A percentile compares a stretch with the other conserved stretches of the same genome.
These are phyloP conservation scores for Euphonia xanthogaster DNA, from an alignment of 2,797 vertebrate genomes.

Conservation along the genomic window DNA sequence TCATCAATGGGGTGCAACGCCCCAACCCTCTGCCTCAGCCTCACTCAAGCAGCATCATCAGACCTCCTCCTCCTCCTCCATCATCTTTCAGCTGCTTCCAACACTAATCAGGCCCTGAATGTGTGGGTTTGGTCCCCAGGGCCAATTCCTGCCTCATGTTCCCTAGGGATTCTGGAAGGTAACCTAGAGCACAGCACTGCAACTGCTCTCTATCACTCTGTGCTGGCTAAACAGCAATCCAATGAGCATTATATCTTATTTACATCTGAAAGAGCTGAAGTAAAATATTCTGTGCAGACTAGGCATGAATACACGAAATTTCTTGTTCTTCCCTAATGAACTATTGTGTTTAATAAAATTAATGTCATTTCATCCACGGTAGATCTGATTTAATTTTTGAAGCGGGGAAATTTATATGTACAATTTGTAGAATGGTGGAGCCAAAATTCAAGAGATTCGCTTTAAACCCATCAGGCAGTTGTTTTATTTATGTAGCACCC, in stretches of 20 bases:
- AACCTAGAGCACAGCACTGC: not conserved
- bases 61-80: not conserved
- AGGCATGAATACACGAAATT: constrained; percentile 60
- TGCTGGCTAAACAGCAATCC: constrained; percentile 60
- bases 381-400: constrained; percentile 50
- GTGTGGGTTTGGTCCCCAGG: not conserved
- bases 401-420: constrained; percentile 31
- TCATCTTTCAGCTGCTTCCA: not conserved
- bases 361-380: constrained; percentile 62
- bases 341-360: constrained; percentile 67
- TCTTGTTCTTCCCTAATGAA: constrained; percentile 69
- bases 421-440: constrained; percentile 1
- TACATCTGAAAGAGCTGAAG: constrained; percentile 63
- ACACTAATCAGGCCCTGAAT: not conserved
- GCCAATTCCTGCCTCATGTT: not conserved
- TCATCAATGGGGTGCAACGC: accelerated
- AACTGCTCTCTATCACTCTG: not conserved
- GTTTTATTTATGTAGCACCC: constrained; percentile 32
- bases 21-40: not conserved
- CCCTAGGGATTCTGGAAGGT: not conserved
- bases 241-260: constrained; percentile 50
- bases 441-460: constrained; percentile 25
- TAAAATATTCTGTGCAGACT: constrained; percentile 59
- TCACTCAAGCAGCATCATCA: not conserved
- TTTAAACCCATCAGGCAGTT: constrained; percentile 37